These are phyloP conservation scores for Hippotragus niger DNA, from an alignment of 2,113 vertebrate genomes.

Conservation along the genomic window DNA sequence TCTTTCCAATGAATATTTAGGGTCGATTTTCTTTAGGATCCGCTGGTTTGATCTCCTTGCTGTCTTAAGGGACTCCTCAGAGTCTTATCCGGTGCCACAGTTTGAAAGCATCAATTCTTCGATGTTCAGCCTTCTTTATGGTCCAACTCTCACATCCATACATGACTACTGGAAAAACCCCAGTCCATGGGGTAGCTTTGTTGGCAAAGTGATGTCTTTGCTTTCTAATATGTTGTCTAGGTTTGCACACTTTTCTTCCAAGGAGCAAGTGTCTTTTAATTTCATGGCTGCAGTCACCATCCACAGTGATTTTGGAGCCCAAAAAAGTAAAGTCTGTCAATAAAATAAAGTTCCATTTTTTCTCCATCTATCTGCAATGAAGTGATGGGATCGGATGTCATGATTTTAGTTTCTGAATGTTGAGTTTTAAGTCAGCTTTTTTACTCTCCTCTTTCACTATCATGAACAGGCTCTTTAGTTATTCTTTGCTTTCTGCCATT, in stretches of 20 bases:
- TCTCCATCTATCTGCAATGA: background rate
- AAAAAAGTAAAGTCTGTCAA: background rate
- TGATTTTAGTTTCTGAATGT: background rate
- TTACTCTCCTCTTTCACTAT: background rate
- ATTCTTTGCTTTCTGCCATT: background rate
- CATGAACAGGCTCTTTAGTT: background rate
- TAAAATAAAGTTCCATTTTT: background rate
- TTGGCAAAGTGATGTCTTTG: background rate
- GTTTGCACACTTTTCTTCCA: background rate
- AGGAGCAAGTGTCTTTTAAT: background rate
- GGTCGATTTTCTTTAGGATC: background rate
- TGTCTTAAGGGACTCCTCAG: background rate
- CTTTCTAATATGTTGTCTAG: background rate
- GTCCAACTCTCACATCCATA: background rate
- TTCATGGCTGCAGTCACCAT: background rate
- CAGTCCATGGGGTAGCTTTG: background rate
- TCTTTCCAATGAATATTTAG: background rate
- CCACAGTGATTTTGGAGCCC: background rate
- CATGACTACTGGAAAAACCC: background rate
- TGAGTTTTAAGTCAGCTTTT: background rate
- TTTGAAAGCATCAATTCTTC: background rate
- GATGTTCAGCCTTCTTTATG: background rate
- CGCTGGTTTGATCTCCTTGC: background rate
- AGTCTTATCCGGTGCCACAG: background rate
- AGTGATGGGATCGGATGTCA: background rate